phyloP scores from a whole-genome alignment of 2,113 vertebrate species.

The Psophia crepitans region DNA sequence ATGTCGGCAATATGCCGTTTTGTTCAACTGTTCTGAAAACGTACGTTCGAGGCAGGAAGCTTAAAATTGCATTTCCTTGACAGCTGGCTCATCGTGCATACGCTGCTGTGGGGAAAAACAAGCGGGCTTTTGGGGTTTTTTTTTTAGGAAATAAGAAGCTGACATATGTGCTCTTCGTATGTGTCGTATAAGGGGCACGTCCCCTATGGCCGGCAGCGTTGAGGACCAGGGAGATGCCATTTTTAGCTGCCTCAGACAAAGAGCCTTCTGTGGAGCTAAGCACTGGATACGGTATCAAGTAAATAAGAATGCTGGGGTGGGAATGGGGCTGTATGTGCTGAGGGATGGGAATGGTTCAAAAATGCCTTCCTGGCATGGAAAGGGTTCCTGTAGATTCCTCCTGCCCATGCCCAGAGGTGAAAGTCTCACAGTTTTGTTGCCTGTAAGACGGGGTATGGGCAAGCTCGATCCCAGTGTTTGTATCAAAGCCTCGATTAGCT shows the following conservation, averaged over 20 bases:
- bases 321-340: too few relatives aligned
- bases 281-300: rapidly evolving
- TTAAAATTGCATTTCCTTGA: neutral
- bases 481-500: neutral
- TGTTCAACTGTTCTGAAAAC: neutral
- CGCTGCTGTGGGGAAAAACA: neutral
- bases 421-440: neutral
- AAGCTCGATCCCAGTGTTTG: neutral
- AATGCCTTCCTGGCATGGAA: neutral
- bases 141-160: conserved; percentile 6
- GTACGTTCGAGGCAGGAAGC: neutral
- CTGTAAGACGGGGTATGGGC: too few relatives aligned
- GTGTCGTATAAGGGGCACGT: neutral
- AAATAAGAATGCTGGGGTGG: neutral
- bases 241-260: neutral
- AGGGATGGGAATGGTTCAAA: neutral
- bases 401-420: rapidly evolving
- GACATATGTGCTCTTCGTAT: neutral
- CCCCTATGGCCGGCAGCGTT: neutral
- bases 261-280: neutral
- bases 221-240: neutral
- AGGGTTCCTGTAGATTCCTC: neutral
- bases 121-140: neutral
- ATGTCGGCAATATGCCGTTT: neutral
- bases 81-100: neutral